These are phyloP conservation scores for Phylloscopus collybita DNA, from an alignment of 2,797 vertebrate genomes.

Conservation along the genomic window DNA sequence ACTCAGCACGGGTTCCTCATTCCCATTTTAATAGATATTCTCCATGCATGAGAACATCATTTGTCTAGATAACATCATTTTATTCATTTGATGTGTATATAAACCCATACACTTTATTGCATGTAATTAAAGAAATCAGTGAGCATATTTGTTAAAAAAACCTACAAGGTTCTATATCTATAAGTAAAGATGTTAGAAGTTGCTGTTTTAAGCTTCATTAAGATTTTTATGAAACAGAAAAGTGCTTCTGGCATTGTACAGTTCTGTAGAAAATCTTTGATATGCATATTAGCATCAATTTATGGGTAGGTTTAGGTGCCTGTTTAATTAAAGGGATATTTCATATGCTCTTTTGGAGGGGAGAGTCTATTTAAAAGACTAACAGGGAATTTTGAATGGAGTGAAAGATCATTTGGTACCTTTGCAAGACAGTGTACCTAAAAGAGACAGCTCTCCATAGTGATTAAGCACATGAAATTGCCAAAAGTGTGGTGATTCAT, in stretches of 20 bases:
- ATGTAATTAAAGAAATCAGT: constrained; percentile 9
- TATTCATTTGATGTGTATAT: background rate
- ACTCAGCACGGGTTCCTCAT: background rate
- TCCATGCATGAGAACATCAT: background rate
- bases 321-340: constrained; percentile 28
- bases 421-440: background rate
- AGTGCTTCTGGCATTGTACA: constrained; percentile 20
- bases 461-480: background rate
- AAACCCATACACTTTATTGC: background rate
- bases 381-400: background rate
- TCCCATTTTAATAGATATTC: background rate
- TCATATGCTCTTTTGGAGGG: background rate
- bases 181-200: constrained; percentile 22
- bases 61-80: background rate
- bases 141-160: background rate
- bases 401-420: background rate
- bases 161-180: background rate
- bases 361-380: background rate
- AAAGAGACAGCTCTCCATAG: background rate
- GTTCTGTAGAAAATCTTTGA: constrained; percentile 3
- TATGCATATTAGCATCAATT: constrained; percentile 26
- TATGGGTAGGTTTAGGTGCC: background rate
- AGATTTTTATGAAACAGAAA: constrained; percentile 36
- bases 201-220: constrained; percentile 47
- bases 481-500: background rate